These are phyloP conservation scores for Palythoa grandis DNA, from an alignment of 92 coral and sea anemone species.

Conservation along the genomic window DNA sequence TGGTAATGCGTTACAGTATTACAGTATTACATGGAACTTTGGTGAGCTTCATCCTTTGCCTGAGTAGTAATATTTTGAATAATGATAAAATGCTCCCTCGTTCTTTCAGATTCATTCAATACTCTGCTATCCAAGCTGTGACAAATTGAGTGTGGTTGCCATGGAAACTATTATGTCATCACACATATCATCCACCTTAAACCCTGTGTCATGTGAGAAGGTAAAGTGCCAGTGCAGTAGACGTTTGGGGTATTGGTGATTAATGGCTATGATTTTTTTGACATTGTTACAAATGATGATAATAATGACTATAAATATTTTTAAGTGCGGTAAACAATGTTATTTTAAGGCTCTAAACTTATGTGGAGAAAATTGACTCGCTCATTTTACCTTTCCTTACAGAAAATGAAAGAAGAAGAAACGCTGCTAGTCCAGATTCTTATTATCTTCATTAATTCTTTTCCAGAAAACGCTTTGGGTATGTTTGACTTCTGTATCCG, in stretches of 20 bases:
- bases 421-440: conserved; percentile 11
- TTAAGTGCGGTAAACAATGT: no score
- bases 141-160: conserved; percentile 93
- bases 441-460: conserved; percentile 24
- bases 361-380: no score
- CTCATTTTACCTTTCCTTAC: neutral
- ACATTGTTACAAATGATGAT: no score
- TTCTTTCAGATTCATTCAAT: conserved; percentile 64
- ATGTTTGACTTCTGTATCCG: neutral
- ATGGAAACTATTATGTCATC: conserved; percentile 90
- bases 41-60: neutral
- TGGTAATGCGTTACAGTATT: no score
- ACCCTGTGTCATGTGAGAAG: conserved; percentile 57
- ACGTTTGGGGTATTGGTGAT: neutral
- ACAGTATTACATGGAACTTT: neutral
- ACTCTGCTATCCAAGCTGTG: conserved; percentile 73
- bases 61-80: neutral
- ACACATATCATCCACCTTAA: conserved; percentile 76
- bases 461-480: conserved; percentile 44
- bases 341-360: no score
- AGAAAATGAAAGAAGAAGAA: conserved; percentile 41
- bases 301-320: no score
- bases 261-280: neutral
- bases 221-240: neutral
- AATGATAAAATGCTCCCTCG: neutral